Percentiles rank a stretch among this genome's conserved stretches.
Evolutionary conservation across 2,888 invertebrate species (phyloP).

Genomic region (Emmelina monodactyla): DNA sequence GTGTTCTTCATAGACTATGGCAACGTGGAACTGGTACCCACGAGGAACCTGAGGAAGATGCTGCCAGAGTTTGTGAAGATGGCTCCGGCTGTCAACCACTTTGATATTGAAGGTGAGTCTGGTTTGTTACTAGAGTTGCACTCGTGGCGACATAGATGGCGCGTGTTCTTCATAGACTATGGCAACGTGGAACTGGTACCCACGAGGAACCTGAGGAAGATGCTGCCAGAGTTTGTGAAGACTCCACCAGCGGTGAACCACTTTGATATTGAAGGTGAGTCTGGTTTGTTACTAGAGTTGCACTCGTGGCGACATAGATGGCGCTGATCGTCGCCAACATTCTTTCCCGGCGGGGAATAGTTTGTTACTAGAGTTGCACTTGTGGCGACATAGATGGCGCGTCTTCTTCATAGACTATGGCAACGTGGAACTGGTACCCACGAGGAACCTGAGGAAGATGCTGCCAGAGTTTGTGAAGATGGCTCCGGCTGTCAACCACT

Average conservation of each 20-base stretch:
- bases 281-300: too few relatives aligned
- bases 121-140: too few relatives aligned
- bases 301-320: too few relatives aligned
- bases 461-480: conserved; percentile 32
- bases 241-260: conserved; percentile 24
- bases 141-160: too few relatives aligned
- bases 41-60: conserved; percentile 33
- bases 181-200: conserved; percentile 29
- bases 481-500: conserved; percentile 24
- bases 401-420: conserved; percentile 41
- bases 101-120: conserved; percentile 27
- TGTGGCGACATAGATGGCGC: too few relatives aligned
- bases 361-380: too few relatives aligned
- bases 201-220: conserved; percentile 29
- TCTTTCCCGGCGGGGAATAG: too few relatives aligned
- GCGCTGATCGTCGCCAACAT: too few relatives aligned
- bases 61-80: conserved; percentile 32
- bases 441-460: conserved; percentile 33
- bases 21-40: conserved; percentile 24
- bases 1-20: conserved; percentile 41
- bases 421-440: conserved; percentile 24
- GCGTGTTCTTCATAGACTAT: conserved; percentile 34
- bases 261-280: conserved; percentile 27
- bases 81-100: conserved; percentile 24
- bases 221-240: conserved; percentile 36